Evolutionary conservation across 2,797 vertebrate genomes (phyloP), one percentile per base, ranked within the genome.

Genomic region (Channa striata): DNA sequence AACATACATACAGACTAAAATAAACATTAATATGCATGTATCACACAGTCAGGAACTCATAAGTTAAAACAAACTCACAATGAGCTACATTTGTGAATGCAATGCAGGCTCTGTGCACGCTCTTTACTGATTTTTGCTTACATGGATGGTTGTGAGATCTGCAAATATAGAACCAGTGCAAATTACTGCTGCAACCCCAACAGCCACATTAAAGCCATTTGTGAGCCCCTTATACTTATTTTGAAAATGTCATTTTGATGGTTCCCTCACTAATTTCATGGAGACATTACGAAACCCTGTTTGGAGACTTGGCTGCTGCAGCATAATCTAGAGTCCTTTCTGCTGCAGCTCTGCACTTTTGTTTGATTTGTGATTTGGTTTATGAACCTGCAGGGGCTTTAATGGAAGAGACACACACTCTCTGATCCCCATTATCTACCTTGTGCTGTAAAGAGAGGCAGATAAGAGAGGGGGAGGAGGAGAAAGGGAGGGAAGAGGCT

Each of bases 291-390:
- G 20, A 62, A 86, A 60, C 34, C 76, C 68, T 67, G 56, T 78
- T 82, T 70, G 63, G 77, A 80, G 82, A 81, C 46, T 79, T 70
- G 59, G 66, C 65, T 68, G 34, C 68, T 47, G n/a, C 42, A 44
- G 17, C 8, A 53, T 72, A 81, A 79, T 65, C 74, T 49, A n/a
- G 59, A 83, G 78, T 76, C 79, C 74, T 80, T 74, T 54, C 80
- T 82, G 84, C 81, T 85, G 59, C 49, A 52, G 77, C 80, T 67
- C 67, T 84, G 88, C 78, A 85, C 82, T 83, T 87, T 85, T 86
- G 79, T 89, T 88, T 91, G 86, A 87, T 88, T 89, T 85, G 84
- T 84, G 78, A 90, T 91, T 90, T 87, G 72, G 81, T 91, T 92
- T 87, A 88, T 89, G 87, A 89, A 90, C 85, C 85, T 82, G 74